Evolutionary conservation across 2,888 invertebrate species (phyloP).

Genomic region (Nemotelus pantherinus): DNA sequence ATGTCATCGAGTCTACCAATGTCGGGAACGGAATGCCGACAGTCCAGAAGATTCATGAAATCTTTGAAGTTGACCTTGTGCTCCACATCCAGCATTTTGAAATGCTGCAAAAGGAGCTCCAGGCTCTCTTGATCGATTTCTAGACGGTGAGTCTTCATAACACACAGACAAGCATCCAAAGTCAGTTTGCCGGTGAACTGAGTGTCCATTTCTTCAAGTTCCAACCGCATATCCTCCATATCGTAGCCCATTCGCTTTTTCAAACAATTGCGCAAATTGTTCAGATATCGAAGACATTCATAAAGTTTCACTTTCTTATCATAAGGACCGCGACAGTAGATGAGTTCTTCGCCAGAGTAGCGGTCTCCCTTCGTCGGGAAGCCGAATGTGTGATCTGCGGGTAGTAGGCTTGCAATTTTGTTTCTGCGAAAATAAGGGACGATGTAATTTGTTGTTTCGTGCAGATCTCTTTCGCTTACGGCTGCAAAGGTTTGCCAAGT

Average conservation of each 20-base stretch:
- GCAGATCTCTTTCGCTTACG: slow-evolving; percentile 7
- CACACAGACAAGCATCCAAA: not conserved
- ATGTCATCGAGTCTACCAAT: slow-evolving; percentile 19
- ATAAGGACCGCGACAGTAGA: slow-evolving; percentile 13
- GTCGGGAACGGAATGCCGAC: slow-evolving; percentile 11
- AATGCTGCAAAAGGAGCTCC: not conserved
- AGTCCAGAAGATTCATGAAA: slow-evolving; percentile 30
- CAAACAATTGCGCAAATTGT: not conserved
- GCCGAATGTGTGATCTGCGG: slow-evolving; percentile 1
- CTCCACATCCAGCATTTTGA: not conserved
- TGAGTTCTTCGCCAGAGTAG: slow-evolving; percentile 5
- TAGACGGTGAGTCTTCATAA: slow-evolving; percentile 11
- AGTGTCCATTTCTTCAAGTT: slow-evolving; percentile 26
- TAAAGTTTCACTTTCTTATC: not conserved
- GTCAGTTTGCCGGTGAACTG: not conserved
- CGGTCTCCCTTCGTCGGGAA: not conserved
- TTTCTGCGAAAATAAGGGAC: not conserved
- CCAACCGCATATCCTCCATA: slow-evolving; percentile 29
- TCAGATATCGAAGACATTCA: slow-evolving; percentile 2
- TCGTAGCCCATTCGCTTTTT: slow-evolving; percentile 33
- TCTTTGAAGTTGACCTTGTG: slow-evolving; percentile 24
- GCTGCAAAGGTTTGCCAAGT: slow-evolving; percentile 19
- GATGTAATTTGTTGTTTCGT: not conserved
- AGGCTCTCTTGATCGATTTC: slow-evolving; percentile 12
- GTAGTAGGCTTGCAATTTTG: not conserved